Conservation (phyloP, 2,797 vertebrate species). For the Microtus agrestis region DNA sequence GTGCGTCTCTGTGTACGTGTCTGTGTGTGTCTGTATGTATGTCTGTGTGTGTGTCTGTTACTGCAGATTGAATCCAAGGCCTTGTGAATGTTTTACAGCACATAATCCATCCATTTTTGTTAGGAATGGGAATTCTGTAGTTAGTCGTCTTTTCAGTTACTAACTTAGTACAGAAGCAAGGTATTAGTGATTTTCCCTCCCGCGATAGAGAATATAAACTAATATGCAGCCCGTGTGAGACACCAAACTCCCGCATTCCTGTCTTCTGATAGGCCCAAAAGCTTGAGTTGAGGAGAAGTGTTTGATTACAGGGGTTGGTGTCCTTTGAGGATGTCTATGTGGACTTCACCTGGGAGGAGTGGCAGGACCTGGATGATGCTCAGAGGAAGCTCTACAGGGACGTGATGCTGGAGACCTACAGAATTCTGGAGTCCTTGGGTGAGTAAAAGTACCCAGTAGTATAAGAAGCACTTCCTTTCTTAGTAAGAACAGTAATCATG, state of each 20-base stretch:
- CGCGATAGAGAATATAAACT: background rate
- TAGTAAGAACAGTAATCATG: background rate
- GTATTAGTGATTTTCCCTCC: background rate
- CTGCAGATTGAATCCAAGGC: background rate
- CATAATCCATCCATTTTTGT: background rate
- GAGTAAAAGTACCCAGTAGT: background rate
- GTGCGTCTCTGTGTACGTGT: no score
- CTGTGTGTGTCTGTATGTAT: no score
- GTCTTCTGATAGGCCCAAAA: background rate
- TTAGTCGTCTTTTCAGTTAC: background rate
- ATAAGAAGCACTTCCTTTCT: background rate
- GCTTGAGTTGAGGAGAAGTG: background rate
- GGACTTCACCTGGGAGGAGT: slow-evolving; percentile 68
- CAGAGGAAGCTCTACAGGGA: slow-evolving; percentile 67
- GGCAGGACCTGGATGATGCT: slow-evolving; percentile 51
- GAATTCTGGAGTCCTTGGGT: slow-evolving; percentile 63
- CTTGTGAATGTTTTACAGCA: background rate
- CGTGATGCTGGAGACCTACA: slow-evolving; percentile 73
- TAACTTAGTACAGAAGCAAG: background rate
- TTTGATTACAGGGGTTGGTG: slow-evolving; percentile 51
- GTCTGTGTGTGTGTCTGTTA: background rate
- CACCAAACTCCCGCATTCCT: background rate
- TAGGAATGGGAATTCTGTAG: background rate
- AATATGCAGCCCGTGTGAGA: background rate
- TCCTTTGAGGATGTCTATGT: slow-evolving; percentile 69